Conservation (phyloP, 2,888 invertebrate genomes). For the Melanophora roralis region DNA sequence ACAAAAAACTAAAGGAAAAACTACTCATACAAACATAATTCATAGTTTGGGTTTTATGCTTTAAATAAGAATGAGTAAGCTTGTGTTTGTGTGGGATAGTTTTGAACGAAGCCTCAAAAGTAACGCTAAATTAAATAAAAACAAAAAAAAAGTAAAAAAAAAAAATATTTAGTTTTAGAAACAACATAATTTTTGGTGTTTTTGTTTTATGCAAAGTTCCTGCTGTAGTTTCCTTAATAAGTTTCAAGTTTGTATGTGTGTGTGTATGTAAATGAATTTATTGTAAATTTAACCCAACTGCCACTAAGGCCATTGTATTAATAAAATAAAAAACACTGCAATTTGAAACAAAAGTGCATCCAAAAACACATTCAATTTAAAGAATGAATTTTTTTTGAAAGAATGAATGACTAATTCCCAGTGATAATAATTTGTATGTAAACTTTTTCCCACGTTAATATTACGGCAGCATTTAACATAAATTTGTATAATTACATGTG, state of each 20-base stretch:
- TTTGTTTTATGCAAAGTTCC: slow-evolving; percentile 6
- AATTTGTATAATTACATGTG: slow-evolving; percentile 13
- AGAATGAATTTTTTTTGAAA: not conserved
- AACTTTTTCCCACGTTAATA: slow-evolving; percentile 41
- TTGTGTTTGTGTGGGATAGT: not conserved
- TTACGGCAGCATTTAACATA: not conserved
- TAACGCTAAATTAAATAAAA: slow-evolving; percentile 62
- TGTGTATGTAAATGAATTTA: not conserved
- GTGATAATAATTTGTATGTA: slow-evolving; percentile 1
- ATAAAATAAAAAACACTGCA: not conserved
- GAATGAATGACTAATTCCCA: slow-evolving; percentile 6
- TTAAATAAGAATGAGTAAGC: too few species aligned
- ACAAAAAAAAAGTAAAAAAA: slow-evolving; percentile 35
- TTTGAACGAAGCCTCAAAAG: slow-evolving; percentile 50
- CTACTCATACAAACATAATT: slow-evolving; percentile 15
- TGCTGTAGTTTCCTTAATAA: not conserved
- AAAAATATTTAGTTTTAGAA: slow-evolving; percentile 19
- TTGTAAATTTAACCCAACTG: not conserved
- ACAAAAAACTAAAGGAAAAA: slow-evolving; percentile 30
- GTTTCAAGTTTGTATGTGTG: not conserved
- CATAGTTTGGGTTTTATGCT: not conserved
- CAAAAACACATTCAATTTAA: not conserved
- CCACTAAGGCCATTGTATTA: slow-evolving; percentile 7
- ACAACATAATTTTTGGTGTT: slow-evolving; percentile 24
- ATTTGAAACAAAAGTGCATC: slow-evolving; percentile 1